These are phyloP conservation scores for Strix aluco DNA, from an alignment of 2,113 vertebrate genomes.

Conservation along the genomic window DNA sequence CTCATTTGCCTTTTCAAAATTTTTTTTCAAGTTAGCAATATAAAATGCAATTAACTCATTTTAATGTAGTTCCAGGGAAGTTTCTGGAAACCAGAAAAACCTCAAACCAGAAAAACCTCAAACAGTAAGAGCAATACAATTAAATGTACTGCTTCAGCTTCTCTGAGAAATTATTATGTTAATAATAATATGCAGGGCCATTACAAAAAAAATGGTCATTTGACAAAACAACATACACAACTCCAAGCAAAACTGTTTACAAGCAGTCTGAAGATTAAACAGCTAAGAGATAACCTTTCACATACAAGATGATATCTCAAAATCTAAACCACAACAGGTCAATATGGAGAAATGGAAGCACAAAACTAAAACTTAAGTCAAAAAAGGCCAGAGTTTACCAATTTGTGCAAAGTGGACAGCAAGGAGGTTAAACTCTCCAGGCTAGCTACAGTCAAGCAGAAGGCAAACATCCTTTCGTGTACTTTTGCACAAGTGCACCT, in stretches of 20 bases:
- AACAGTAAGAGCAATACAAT: background rate
- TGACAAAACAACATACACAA: background rate
- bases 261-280: background rate
- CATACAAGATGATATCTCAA: background rate
- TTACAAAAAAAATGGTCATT: background rate
- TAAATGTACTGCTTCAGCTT: background rate
- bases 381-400: background rate
- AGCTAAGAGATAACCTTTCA: background rate
- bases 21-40: background rate
- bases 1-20: background rate
- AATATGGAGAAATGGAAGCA: background rate
- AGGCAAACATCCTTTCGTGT: background rate
- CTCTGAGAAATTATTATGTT: background rate
- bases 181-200: background rate
- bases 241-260: background rate
- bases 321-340: background rate
- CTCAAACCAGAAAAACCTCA: background rate
- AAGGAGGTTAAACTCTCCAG: background rate
- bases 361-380: background rate
- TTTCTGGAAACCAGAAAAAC: background rate
- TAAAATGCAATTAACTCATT: background rate
- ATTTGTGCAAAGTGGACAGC: background rate
- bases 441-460: background rate
- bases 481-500: background rate
- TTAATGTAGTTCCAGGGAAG: background rate